Conservation (phyloP, 2,797 vertebrate species). For the Mycteria americana region DNA sequence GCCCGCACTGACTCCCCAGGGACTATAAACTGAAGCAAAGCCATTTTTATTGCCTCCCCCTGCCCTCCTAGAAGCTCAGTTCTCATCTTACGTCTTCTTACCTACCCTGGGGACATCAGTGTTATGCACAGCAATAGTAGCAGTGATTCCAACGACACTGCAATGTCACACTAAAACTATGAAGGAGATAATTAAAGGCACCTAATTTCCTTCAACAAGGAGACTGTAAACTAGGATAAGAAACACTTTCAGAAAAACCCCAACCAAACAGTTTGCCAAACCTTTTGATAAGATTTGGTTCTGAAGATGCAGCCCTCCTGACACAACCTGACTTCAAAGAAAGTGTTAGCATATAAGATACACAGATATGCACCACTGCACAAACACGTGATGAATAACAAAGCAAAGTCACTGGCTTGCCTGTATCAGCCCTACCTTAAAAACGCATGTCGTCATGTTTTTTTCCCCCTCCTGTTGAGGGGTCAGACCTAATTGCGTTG, state of each 20-base stretch:
- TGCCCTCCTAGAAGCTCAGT: not conserved
- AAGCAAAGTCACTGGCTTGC: not conserved
- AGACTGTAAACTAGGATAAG: not conserved
- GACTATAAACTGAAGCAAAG: not conserved
- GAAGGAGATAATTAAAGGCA: not conserved
- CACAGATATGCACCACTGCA: not conserved
- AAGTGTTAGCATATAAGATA: not conserved
- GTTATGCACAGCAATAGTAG: not conserved
- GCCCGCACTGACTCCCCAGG: not conserved
- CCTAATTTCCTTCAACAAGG: not conserved
- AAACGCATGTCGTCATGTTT: fast-evolving
- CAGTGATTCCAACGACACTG: not conserved
- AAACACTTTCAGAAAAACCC: not conserved
- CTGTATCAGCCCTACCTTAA: not conserved
- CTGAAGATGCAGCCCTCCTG: not conserved
- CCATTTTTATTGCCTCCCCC: not conserved
- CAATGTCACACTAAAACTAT: not conserved
- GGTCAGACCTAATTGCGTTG: not conserved
- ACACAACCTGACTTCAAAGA: not conserved
- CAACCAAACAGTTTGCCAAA: not conserved
- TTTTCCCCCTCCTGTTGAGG: not conserved
- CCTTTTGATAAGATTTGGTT: not conserved
- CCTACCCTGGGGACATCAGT: not conserved
- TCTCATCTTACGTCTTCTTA: not conserved
- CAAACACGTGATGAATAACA: not conserved